Base-by-base conservation (phyloP, 2,113 vertebrate species). In the Eolophus roseicapilla region DNA sequence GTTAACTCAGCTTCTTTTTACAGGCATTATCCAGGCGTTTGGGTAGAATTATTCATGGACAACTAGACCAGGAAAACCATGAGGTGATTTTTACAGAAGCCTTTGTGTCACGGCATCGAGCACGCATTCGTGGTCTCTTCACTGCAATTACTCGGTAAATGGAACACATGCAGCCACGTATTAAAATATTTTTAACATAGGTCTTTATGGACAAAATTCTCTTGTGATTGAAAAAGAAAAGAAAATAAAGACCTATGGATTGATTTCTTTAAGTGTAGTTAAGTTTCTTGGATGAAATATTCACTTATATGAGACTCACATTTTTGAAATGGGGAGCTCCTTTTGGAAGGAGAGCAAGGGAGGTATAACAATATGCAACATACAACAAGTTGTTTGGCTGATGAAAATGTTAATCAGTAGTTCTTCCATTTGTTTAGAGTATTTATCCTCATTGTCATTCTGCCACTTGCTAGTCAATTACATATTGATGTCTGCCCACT, bases 51-150 rank as follows among this genome's bases (percentile, higher is more conserved):
- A 99, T 99, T 96, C 98, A 97, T 33, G 99, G 99, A 69, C 98
- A 99, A 12, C 98, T 99, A 90, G 99, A 99, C 97, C 98, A 99
- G 96, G 99, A 99, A 95, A 99, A 99, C 91, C 97, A 92, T 81
- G 99, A 99, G 21, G 98, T 99, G 65, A 99, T 99, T 96, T 99
- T 99, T 62, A 99, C 99, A 7, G 98, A 99, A 44, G 98, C 99
- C 17, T 99, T 99, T 88, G 98, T 99, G 37, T 97, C 98, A 77
- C 98, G 99, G 13, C 99, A 99, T 97, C 99, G 98, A 96, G 99
- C 99, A 35, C 98, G 98, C 17, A 98, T 99, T 79, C 98, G 98
- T 65, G 99, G 99, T 3, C 98, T 99, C 6, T 99, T 99, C 98
- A 99, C 99, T 83, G 99, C 99, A 2, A 97, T 99, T 83, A 99